phyloP scores from a whole-genome alignment of 92 coral and sea anemone genomes.

The Epizoanthus rinbou region DNA sequence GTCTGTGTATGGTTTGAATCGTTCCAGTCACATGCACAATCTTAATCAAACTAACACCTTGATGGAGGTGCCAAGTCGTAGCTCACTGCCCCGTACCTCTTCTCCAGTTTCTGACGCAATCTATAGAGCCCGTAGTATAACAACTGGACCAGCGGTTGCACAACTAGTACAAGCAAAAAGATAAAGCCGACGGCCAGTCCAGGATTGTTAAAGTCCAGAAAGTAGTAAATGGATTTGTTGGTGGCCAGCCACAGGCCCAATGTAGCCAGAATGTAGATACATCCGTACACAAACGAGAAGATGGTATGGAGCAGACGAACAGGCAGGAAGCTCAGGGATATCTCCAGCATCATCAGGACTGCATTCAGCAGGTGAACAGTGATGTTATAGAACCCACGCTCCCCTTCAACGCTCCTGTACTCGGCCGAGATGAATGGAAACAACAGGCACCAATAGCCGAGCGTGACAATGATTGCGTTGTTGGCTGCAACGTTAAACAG shows the following conservation, averaged over 20 bases:
- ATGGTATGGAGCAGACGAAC: slow-evolving; percentile 55
- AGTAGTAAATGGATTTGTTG: slow-evolving; percentile 33
- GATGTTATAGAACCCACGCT: slow-evolving; percentile 44
- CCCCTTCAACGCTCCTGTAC: slow-evolving; percentile 22
- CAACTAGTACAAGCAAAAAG: slow-evolving; percentile 9
- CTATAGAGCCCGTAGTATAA: slow-evolving; percentile 51
- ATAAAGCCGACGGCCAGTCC: slow-evolving; percentile 38
- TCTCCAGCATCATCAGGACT: slow-evolving; percentile 53
- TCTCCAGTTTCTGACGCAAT: slow-evolving; percentile 39
- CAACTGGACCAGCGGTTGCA: slow-evolving; percentile 62
- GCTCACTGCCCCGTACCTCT: background rate
- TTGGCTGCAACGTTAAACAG: slow-evolving; percentile 58
- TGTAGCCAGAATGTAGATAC: slow-evolving; percentile 37
- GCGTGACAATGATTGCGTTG: slow-evolving; percentile 52
- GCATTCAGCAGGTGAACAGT: slow-evolving; percentile 52
- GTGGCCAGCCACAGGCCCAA: slow-evolving; percentile 42
- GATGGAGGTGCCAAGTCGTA: background rate
- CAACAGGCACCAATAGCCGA: slow-evolving; percentile 63
- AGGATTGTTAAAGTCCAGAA: slow-evolving; percentile 54
- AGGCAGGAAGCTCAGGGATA: slow-evolving; percentile 38
- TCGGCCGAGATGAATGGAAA: background rate
- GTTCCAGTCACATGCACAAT: too few relatives aligned
- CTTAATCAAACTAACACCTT: background rate
- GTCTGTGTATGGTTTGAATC: too few relatives aligned
- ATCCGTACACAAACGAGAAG: slow-evolving; percentile 48